Evolutionary conservation across 2,797 vertebrate genomes (phyloP).

Genomic region (Myotis findleyi): DNA sequence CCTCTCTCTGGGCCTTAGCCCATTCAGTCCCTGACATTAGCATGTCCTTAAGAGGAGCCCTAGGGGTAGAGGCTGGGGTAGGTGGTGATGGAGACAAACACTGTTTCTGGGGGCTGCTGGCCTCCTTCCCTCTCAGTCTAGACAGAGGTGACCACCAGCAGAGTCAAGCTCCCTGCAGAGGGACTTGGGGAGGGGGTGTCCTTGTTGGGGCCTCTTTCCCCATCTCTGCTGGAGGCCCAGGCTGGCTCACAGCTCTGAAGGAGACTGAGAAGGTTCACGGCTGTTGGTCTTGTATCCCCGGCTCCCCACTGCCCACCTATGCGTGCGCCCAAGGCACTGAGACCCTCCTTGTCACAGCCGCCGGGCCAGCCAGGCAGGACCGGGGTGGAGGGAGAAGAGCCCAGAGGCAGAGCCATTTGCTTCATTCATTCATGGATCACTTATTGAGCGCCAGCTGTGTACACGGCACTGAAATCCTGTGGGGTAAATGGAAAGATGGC

Average conservation of each 20-base stretch:
- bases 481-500: neutral
- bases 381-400: neutral
- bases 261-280: neutral
- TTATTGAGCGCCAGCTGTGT: slow-evolving; percentile 17
- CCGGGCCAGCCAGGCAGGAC: neutral
- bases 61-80: neutral
- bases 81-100: neutral
- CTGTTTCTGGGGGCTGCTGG: neutral
- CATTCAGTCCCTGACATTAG: neutral
- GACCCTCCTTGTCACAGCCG: neutral
- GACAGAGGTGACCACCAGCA: neutral
- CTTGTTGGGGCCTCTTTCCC: neutral
- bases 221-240: neutral
- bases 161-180: neutral
- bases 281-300: too few relatives aligned
- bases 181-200: neutral
- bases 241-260: neutral
- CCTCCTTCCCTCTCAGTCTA: neutral
- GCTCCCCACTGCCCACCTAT: neutral
- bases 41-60: neutral
- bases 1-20: neutral
- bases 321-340: neutral
- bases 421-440: neutral
- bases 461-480: too few relatives aligned
- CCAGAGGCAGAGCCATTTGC: neutral